Evolutionary conservation across 2,797 vertebrate species (phyloP).

Genomic region (Myripristis jacobus): DNA sequence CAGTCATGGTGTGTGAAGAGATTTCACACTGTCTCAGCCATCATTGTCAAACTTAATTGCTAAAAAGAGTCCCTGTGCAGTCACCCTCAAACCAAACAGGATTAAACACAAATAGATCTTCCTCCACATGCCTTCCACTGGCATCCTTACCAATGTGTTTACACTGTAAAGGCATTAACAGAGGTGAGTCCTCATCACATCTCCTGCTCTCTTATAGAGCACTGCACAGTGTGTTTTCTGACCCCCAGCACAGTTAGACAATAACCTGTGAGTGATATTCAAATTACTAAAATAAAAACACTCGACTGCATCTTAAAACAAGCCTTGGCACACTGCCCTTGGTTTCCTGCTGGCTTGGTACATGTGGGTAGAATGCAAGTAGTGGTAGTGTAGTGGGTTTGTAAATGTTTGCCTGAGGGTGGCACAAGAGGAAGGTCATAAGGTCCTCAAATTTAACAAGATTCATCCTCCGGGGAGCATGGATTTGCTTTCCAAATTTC

Average conservation of each 20-base stretch:
- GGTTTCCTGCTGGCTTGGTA: no score
- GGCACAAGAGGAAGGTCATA: no score
- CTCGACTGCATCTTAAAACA: neutral
- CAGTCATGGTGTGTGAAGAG: conserved; percentile 49
- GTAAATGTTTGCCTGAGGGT: no score
- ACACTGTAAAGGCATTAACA: conserved; percentile 54
- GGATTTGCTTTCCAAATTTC: no score
- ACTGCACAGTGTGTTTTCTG: conserved; percentile 22
- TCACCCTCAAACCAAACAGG: conserved; percentile 48
- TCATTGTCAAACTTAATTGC: conserved; percentile 64
- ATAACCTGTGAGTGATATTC: conserved; percentile 19
- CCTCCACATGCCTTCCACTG: conserved; percentile 54
- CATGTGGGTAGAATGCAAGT: no score
- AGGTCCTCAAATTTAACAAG: no score
- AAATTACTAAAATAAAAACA: conserved; percentile 7
- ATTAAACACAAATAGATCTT: conserved; percentile 66
- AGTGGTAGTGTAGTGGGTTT: no score
- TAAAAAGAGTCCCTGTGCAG: conserved; percentile 54
- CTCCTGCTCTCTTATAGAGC: conserved; percentile 31
- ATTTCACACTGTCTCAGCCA: conserved; percentile 64
- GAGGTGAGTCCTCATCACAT: conserved; percentile 25
- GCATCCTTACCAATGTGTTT: conserved; percentile 30
- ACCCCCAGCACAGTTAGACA: conserved; percentile 13
- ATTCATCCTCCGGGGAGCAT: no score
- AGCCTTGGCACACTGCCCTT: no score